Evolutionary conservation across 2,113 vertebrate species (phyloP), one percentile per base, ranked within the genome.

Genomic region (Argyrosomus japonicus): DNA sequence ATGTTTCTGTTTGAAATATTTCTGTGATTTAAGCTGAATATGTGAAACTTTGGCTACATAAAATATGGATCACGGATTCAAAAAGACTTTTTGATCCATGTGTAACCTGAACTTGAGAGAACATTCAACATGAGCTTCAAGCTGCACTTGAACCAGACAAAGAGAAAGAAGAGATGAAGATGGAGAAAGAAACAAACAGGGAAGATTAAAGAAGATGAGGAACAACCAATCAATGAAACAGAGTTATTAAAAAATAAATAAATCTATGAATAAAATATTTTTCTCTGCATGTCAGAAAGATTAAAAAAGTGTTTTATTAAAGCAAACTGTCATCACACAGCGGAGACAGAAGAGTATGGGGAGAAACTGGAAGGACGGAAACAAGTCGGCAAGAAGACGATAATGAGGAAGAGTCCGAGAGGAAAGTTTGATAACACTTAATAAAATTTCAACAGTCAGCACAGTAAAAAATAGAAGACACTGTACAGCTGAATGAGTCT

Each of bases 401-500:
- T 69, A 82, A 79, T 45, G 32, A 84, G 1, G 48, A 61, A 43
- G 74, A 67, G 53, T 53, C 54, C 18, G 17, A 77, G 63, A 36
- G 54, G 62, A 71, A 61, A 45, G 25, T 57, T 21, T 64, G 64
- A 86, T 81, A 68, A 82, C 47, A 25, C 40, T 50, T 68, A 62
- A 76, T 74, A 62, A 14, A 61, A 69, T 57, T 57, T 63, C 25
- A 32, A n/a, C 48, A 71, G 68, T 80, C 36, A 29, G 78, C 74
- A 53, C 43, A 74, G 25, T 48, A n/a, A 76, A 32, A 73, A 60
- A 9, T 19, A 29, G 64, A 12, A 53, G 32, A 64, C 23, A 69
- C 45, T 10, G 72, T 27, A 18, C 61, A 27, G 43, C 0, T 17
- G 23, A 76, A 67, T 83, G 14, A 71, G 56, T 70, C 45, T n/a